Percentiles rank a stretch among this genome's conserved stretches.
phyloP scores from a whole-genome alignment of 2,113 vertebrate genomes.

The Corvus moneduloides region DNA sequence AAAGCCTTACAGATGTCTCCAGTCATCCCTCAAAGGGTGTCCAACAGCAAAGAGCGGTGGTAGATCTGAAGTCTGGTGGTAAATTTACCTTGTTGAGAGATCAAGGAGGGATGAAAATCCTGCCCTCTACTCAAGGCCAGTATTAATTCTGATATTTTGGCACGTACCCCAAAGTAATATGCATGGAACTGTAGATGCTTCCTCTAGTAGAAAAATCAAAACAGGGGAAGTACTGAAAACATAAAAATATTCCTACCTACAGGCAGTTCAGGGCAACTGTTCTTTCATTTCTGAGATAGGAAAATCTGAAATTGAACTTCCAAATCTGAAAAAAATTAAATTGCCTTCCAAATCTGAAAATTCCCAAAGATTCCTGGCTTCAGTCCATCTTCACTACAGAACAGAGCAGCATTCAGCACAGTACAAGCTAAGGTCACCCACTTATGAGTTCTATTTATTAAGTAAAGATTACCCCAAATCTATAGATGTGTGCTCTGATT shows the following conservation, averaged over 20 bases:
- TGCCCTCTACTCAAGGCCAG: not conserved
- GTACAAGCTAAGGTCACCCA: not conserved
- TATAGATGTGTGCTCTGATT: not conserved
- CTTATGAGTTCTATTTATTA: not conserved
- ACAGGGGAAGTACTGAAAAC: not conserved
- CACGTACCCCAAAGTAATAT: not conserved
- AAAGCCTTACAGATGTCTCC: not conserved
- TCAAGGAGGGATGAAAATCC: not conserved
- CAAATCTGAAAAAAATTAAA: not conserved
- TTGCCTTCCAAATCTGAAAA: not conserved
- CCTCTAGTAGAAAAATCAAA: not conserved
- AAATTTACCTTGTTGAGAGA: not conserved
- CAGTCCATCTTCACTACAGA: not conserved
- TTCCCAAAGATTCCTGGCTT: not conserved
- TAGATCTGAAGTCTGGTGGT: not conserved
- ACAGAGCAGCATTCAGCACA: not conserved
- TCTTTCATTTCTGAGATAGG: not conserved
- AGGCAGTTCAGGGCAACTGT: not conserved
- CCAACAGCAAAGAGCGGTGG: not conserved
- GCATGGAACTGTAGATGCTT: not conserved
- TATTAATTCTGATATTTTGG: not conserved
- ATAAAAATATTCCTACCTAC: not conserved
- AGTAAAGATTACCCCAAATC: not conserved
- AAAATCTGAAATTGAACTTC: not conserved
- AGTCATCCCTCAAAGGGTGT: not conserved